Base-by-base conservation (phyloP, 2,888 invertebrate species). In the Schizotus pectinicornis region DNA sequence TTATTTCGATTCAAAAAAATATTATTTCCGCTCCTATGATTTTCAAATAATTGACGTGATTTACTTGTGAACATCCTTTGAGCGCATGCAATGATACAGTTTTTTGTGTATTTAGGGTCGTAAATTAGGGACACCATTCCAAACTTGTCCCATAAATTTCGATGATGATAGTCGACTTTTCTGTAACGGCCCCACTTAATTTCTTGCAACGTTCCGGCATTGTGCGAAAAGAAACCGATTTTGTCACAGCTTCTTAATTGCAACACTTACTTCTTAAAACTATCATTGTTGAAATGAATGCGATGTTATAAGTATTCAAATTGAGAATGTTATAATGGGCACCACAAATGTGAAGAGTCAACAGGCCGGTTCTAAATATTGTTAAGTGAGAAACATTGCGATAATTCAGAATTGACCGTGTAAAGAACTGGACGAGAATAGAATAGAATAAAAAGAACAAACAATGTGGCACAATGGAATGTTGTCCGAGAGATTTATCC, bases 11-110 rank as follows among this genome's bases (percentile, higher is more conserved):
- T 69, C 64, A 64, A 64, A 65, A 69, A 72, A 71, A 68, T 69
- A 73, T 72, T 72, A 73, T 72, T 74, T 70, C 69, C 72, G 72
- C 68, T 69, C 65, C 68, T 68, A 65, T 72, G 73, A 67, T 65
- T 64, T 62, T 64, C 65, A 64, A 65, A 67, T 64, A 67, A 68
- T 56, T 46, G 56, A 59, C 59, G 47, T 57, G 57, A 57, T 57
- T 57, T 57, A 57, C 47, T 57, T 56, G 56, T 56, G 38, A 50
- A 46, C 49, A 41, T 50, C 46, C 22, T 54, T 49, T 42, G 49
- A 50, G 47, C 22, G 36, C 11, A 11, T 30, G 35, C 13, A 51
- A 56, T 33, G 39, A 46, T 45, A 6, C 11, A 30, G 34, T 35
- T 42, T 49, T 56, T 56, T 49, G 32, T 51, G 39, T 59, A 45